Evolutionary conservation across 1,140 invertebrate species (phyloP), one percentile per base, ranked within the genome.

Genomic region (Achatina immaculata): DNA sequence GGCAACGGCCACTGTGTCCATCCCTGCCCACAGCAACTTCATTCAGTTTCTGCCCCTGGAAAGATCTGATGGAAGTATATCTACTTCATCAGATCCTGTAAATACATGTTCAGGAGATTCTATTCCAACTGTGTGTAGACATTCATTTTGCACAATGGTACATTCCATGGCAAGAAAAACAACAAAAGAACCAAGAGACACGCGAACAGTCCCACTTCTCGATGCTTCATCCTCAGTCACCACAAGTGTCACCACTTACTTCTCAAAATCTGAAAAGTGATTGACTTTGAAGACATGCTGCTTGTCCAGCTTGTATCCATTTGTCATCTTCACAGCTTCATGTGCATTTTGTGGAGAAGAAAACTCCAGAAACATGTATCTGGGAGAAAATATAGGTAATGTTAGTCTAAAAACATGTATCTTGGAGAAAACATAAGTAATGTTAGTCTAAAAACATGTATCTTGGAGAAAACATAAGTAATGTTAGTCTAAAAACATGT

Each of bases 301-400:
- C 89, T 99, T 99, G 92, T 99, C 98, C 85, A 99, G 93, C 90
- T 97, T 97, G 91, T 97, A 96, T 86, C 97, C 97, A 92, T 99
- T 97, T 34, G 95, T 94, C 42, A 94, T 92, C 88, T 95, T 95
- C 0, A 97, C 95, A 16, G 97, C 98, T 89, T 97, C 95, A 73
- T 94, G 92, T 24, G 98, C 97, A 90, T 95, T 94, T 34, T 93
- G 90, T 16, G 96, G 94, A 87, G 95, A 95, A 75, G 93, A 94
- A 88, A 96, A 99, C 90, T 99, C 97, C 88, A 99, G 92, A 89
- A 99, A 99, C 85, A 97, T 95, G 89, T 97, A 99, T 51, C 91
- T 91, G 84, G 40, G 91, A 91, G 76, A 82, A 80, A 73, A 85
- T 43, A 21, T 51, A 71, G n/a, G n/a, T n/a, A n/a, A 45, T 79